A percentile compares a stretch with the other conserved stretches of the same genome.
These are phyloP conservation scores for Protula sp. DNA, from an alignment of 2,888 invertebrate species.

Conservation along the genomic window DNA sequence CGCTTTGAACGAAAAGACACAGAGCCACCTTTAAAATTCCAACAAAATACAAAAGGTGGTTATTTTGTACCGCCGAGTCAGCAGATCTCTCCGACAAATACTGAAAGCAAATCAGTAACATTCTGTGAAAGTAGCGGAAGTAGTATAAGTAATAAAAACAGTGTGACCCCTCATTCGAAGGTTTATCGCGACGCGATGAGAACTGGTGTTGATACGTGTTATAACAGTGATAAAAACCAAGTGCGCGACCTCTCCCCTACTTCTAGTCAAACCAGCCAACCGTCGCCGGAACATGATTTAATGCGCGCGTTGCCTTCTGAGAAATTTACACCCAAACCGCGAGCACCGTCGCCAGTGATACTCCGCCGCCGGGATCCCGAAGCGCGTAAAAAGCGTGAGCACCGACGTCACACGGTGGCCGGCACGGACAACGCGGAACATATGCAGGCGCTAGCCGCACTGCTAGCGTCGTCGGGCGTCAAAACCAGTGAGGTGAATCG, in stretches of 20 bases:
- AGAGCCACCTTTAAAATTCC: background rate
- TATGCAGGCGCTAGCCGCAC: background rate
- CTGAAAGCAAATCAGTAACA: background rate
- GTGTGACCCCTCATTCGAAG: background rate
- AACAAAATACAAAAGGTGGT: no score
- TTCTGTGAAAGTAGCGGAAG: background rate
- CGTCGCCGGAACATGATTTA: background rate
- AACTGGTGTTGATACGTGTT: background rate
- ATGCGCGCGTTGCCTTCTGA: no score
- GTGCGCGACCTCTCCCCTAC: background rate
- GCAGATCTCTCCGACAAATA: no score
- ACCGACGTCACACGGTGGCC: background rate
- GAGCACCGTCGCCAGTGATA: background rate
- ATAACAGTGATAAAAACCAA: background rate
- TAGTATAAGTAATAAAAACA: no score
- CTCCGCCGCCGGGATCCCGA: background rate
- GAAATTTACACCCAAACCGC: no score
- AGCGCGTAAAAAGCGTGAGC: background rate
- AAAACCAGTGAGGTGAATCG: no score
- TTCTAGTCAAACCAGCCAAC: background rate
- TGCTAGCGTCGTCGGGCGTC: background rate
- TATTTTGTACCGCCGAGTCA: no score
- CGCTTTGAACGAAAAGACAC: background rate
- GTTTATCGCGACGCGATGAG: background rate
- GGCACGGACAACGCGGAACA: background rate